Conservation (phyloP, 2,888 invertebrate species). For the Napeogenes sylphis region DNA sequence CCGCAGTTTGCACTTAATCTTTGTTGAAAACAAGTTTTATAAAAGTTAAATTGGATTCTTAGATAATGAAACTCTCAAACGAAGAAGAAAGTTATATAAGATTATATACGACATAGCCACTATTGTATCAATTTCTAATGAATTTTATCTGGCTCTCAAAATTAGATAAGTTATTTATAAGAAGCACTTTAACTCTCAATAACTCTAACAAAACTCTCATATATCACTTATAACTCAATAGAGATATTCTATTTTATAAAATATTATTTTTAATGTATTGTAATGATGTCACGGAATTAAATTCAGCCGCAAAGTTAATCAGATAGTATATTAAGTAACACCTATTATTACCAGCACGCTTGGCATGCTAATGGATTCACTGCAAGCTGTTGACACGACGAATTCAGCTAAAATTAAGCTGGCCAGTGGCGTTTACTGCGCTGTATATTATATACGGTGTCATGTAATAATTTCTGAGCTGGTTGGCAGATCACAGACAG, state of each 20-base stretch:
- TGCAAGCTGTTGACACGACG: conserved; percentile 20
- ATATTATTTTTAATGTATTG: too few relatives aligned
- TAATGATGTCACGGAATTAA: too few relatives aligned
- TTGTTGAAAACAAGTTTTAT: conserved; percentile 23
- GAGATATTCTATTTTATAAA: too few relatives aligned
- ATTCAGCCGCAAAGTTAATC: too few relatives aligned
- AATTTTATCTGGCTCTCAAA: too few relatives aligned
- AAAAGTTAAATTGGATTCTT: conserved; percentile 27
- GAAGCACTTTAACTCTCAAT: too few relatives aligned
- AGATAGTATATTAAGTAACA: too few relatives aligned
- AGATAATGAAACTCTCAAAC: conserved; percentile 21
- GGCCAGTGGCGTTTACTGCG: conserved; percentile 12
- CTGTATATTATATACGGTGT: conserved; percentile 9
- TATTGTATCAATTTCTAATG: not conserved
- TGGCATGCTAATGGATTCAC: conserved; percentile 18
- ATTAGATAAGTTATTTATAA: too few relatives aligned
- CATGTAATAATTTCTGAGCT: not conserved
- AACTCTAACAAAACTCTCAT: too few relatives aligned
- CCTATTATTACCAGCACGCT: too few relatives aligned
- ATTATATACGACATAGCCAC: not conserved
- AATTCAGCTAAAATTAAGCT: conserved; percentile 20
- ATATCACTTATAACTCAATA: too few relatives aligned
- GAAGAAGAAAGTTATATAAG: not conserved
- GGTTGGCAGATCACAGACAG: too few relatives aligned
- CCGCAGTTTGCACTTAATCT: conserved; percentile 22